Evolutionary conservation across 2,797 vertebrate species (phyloP).

Genomic region (Eidolon dupreanum): DNA sequence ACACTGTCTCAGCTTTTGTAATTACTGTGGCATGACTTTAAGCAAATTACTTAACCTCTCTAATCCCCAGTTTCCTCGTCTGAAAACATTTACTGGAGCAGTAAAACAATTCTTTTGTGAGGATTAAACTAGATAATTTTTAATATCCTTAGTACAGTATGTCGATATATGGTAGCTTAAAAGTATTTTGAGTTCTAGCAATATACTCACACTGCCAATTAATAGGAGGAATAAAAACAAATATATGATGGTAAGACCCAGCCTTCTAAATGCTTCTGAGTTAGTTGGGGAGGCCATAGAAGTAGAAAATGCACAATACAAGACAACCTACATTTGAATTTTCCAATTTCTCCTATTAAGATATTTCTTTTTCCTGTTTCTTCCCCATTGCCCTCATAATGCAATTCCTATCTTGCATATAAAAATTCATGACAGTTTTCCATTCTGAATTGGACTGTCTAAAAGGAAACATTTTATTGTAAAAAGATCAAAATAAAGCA

Average conservation of each 20-base stretch:
- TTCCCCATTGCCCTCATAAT: not conserved
- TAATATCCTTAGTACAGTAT: not conserved
- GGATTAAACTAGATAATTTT: not conserved
- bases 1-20: slow-evolving; percentile 16
- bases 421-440: slow-evolving; percentile 26
- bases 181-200: slow-evolving; percentile 31
- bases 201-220: not conserved
- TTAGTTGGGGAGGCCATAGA: not conserved
- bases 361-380: slow-evolving; percentile 6
- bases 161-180: slow-evolving; percentile 3
- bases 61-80: not conserved
- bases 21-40: slow-evolving; percentile 4
- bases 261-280: not conserved
- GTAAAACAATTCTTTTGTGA: slow-evolving; percentile 12
- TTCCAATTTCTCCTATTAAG: slow-evolving; percentile 16
- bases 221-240: slow-evolving; percentile 6
- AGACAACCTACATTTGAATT: not conserved
- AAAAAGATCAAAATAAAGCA: not conserved
- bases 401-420: not conserved
- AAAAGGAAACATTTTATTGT: slow-evolving; percentile 37
- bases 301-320: not conserved
- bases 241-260: not conserved
- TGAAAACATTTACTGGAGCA: not conserved
- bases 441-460: not conserved
- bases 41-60: not conserved